Conservation (phyloP, 1,140 invertebrate genomes). For the Nylanderia fulva region DNA sequence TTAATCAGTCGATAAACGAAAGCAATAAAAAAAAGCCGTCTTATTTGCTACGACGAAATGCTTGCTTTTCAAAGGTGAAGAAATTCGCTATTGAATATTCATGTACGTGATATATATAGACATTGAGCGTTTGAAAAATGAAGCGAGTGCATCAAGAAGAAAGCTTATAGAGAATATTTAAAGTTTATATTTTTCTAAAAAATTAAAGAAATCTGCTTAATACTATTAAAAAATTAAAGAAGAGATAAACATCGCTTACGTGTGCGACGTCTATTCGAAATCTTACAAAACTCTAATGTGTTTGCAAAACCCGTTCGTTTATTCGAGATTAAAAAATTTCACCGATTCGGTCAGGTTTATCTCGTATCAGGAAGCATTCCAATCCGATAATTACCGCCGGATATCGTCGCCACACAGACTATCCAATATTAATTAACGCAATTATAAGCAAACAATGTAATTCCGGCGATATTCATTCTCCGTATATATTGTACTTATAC, state of each 20-base stretch:
- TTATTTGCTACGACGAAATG: neutral
- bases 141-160: neutral
- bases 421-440: constrained; percentile 49
- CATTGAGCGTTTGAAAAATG: neutral
- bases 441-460: constrained; percentile 53
- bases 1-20: constrained; percentile 31
- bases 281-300: neutral
- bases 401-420: constrained; percentile 44
- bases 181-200: neutral
- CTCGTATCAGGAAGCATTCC: constrained; percentile 16
- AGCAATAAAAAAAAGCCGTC: neutral
- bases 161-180: neutral
- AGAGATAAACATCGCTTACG: neutral
- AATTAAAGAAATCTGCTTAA: neutral
- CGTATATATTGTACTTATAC: neutral
- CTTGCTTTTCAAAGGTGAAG: neutral
- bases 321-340: constrained; percentile 7
- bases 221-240: neutral
- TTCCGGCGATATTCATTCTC: constrained; percentile 45
- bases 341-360: constrained; percentile 17
- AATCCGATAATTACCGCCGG: constrained; percentile 45
- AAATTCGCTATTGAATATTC: neutral
- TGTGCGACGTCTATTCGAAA: neutral
- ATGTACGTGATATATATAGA: neutral
- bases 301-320: neutral